Evolutionary conservation across 2,113 vertebrate species (phyloP).

Genomic region (Myrmecophaga tridactyla): DNA sequence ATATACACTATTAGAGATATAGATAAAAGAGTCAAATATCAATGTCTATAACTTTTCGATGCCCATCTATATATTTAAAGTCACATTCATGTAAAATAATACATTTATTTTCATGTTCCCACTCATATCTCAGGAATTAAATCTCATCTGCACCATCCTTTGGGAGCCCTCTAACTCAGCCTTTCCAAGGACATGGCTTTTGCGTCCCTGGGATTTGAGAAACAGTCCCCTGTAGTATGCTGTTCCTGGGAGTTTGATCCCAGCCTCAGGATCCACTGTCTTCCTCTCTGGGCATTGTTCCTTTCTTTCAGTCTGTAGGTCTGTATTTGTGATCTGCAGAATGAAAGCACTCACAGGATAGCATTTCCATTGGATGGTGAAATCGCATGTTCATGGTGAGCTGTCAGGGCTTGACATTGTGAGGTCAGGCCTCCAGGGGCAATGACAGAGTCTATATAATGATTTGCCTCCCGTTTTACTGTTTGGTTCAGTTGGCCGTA

Average conservation of each 20-base stretch:
- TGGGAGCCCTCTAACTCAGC: fast-evolving
- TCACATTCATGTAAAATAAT: too few relatives aligned
- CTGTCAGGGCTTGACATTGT: too few relatives aligned
- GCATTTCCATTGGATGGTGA: not conserved
- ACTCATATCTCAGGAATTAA: fast-evolving
- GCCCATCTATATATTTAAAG: not conserved
- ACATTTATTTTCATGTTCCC: not conserved
- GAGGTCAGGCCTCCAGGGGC: not conserved
- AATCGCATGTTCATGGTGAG: too few relatives aligned
- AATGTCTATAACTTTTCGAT: not conserved
- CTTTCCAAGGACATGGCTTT: not conserved
- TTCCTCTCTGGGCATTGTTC: fast-evolving
- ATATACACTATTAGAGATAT: not conserved
- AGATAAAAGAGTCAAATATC: too few relatives aligned
- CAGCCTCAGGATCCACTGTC: fast-evolving
- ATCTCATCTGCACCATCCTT: fast-evolving
- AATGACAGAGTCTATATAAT: too few relatives aligned
- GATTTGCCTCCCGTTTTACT: not conserved
- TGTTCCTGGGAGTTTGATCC: fast-evolving
- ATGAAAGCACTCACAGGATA: fast-evolving
- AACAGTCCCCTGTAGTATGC: fast-evolving
- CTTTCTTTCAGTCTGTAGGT: not conserved
- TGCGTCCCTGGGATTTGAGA: fast-evolving
- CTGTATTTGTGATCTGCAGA: too few relatives aligned
- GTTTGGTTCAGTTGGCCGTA: not conserved